Evolutionary conservation across 2,113 vertebrate species (phyloP).

Genomic region (Myxocyprinus asiaticus): DNA sequence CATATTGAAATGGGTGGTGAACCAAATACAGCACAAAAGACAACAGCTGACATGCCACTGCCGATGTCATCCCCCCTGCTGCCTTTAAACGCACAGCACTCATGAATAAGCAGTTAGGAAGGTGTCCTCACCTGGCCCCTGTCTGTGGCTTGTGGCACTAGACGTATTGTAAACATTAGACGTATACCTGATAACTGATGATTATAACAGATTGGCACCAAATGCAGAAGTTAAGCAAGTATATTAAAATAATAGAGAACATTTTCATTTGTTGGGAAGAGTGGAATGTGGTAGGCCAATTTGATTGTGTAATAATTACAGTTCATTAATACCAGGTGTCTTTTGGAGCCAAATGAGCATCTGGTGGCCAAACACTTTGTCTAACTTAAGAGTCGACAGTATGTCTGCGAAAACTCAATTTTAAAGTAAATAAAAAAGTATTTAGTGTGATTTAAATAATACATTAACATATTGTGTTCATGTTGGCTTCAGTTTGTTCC

Average conservation of each 20-base stretch:
- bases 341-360: no score
- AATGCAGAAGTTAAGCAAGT: background rate
- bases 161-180: conserved; percentile 12
- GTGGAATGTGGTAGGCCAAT: background rate
- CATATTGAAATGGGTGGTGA: conserved; percentile 3
- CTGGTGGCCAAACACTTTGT: no score
- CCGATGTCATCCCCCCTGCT: background rate
- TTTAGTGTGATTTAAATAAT: background rate
- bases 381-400: no score
- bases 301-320: conserved; percentile 20
- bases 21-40: background rate
- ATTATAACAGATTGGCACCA: background rate
- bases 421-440: no score
- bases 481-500: background rate
- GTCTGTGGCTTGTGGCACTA: background rate
- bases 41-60: background rate
- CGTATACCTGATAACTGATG: background rate
- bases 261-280: no score
- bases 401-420: no score
- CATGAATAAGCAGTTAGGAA: background rate
- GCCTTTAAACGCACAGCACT: background rate
- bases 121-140: conserved; percentile 4
- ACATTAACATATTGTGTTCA: background rate
- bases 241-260: no score
- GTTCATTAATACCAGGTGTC: no score